These are phyloP conservation scores for Anguilla marmorata DNA, from an alignment of 2,797 vertebrate genomes.

Conservation along the genomic window DNA sequence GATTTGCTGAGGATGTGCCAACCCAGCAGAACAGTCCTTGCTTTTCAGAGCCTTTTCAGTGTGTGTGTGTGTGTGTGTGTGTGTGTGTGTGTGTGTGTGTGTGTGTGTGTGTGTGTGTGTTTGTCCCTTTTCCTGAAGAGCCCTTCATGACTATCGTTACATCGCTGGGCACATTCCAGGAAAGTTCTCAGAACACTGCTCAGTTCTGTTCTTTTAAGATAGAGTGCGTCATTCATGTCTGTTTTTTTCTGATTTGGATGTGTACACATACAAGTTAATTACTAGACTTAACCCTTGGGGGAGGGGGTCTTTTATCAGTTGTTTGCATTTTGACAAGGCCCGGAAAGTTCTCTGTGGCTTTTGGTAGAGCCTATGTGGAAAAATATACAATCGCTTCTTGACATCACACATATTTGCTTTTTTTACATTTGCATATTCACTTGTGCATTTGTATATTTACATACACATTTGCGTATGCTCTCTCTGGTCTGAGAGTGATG, in stretches of 20 bases:
- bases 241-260: neutral
- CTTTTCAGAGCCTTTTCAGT: neutral
- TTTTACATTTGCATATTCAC: neutral
- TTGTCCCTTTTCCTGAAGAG: neutral
- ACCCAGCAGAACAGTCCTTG: neutral
- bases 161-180: neutral
- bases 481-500: neutral
- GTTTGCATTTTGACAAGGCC: neutral
- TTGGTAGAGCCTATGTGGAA: neutral
- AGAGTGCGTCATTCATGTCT: neutral
- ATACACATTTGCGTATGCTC: neutral
- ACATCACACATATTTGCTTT: neutral
- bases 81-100: too few relatives aligned
- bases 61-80: too few relatives aligned
- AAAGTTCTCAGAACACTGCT: neutral
- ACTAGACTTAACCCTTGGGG: neutral
- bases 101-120: too few relatives aligned
- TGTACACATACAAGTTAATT: neutral
- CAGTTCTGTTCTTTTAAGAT: neutral
- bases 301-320: neutral
- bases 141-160: neutral
- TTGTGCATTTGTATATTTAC: neutral
- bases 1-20: neutral
- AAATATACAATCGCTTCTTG: too few relatives aligned
- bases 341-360: neutral